phyloP scores from a whole-genome alignment of 2,888 invertebrate genomes.

The Rhorus exstirpatorius region DNA sequence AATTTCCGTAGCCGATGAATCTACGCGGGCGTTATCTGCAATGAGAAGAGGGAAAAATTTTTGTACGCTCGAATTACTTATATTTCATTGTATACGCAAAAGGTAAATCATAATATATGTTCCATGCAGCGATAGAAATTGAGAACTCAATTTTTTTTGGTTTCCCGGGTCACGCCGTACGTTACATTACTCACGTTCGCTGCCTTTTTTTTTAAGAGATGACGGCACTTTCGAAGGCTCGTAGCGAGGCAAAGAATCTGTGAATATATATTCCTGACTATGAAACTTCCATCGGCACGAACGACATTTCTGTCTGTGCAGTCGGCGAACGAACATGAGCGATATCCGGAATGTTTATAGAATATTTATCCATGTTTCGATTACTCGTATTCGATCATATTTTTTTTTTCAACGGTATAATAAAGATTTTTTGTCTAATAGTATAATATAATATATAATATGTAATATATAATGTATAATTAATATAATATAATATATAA shows the following conservation, averaged over 20 bases:
- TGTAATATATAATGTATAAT: no score
- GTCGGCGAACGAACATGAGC: constrained; percentile 19
- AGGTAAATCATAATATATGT: constrained; percentile 10
- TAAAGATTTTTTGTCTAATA: constrained; percentile 10
- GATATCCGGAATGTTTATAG: constrained; percentile 13
- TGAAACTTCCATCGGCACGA: background rate
- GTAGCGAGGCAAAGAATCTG: background rate
- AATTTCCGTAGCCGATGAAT: constrained; percentile 1
- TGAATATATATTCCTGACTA: background rate
- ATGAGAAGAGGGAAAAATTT: constrained; percentile 9
- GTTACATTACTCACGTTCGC: constrained; percentile 9
- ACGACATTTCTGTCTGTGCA: background rate
- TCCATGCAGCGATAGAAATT: constrained; percentile 3
- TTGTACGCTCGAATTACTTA: constrained; percentile 7
- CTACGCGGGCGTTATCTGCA: constrained; percentile 6
- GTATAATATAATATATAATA: no score
- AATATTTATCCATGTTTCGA: constrained; percentile 2
- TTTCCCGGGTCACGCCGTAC: background rate
- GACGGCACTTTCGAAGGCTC: constrained; percentile 11
- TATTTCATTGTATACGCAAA: background rate
- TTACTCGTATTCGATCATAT: background rate
- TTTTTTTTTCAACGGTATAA: constrained; percentile 14
- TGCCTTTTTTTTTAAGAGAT: background rate
- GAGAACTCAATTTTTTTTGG: constrained; percentile 1
- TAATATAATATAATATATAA: no score